phyloP scores from a whole-genome alignment of 2,888 invertebrate genomes.

The Campoplex capitator region DNA sequence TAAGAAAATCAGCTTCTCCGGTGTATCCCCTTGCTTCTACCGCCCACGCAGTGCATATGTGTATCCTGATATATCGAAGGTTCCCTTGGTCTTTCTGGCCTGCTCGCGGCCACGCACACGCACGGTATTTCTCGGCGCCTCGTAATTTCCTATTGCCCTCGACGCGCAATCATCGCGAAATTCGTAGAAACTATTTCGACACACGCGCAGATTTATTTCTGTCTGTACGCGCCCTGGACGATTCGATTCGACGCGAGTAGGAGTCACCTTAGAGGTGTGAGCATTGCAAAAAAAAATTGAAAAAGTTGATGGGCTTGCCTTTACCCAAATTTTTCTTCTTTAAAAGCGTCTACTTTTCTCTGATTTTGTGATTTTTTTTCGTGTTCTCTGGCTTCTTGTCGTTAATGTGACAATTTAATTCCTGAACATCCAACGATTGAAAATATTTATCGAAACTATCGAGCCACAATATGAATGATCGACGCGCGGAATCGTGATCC shows the following conservation, averaged over 20 bases:
- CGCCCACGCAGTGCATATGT: slow-evolving; percentile 48
- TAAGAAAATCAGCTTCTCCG: slow-evolving; percentile 58
- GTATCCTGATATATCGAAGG: slow-evolving; percentile 44
- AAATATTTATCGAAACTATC: slow-evolving; percentile 30
- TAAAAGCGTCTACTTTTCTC: neutral
- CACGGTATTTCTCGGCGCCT: slow-evolving; percentile 37
- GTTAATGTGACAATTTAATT: neutral
- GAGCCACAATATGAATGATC: slow-evolving; percentile 35
- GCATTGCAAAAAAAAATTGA: too few relatives aligned
- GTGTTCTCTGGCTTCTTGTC: neutral
- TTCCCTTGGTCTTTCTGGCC: neutral
- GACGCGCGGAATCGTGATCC: slow-evolving; percentile 64
- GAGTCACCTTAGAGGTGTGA: neutral
- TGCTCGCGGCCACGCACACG: slow-evolving; percentile 18
- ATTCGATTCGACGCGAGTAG: neutral
- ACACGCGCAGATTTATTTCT: neutral
- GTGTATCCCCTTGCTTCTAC: slow-evolving; percentile 10
- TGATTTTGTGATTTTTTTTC: neutral
- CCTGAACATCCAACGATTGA: neutral
- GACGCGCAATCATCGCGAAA: slow-evolving; percentile 55
- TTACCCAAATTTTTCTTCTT: too few relatives aligned
- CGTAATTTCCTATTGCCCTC: slow-evolving; percentile 56
- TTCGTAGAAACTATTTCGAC: slow-evolving; percentile 61
- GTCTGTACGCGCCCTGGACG: neutral
- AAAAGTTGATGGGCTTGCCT: too few relatives aligned